A percentile compares a stretch with the other conserved stretches of the same genome.
Conservation (phyloP, 2,888 invertebrate genomes). For the Phalera bucephala region DNA sequence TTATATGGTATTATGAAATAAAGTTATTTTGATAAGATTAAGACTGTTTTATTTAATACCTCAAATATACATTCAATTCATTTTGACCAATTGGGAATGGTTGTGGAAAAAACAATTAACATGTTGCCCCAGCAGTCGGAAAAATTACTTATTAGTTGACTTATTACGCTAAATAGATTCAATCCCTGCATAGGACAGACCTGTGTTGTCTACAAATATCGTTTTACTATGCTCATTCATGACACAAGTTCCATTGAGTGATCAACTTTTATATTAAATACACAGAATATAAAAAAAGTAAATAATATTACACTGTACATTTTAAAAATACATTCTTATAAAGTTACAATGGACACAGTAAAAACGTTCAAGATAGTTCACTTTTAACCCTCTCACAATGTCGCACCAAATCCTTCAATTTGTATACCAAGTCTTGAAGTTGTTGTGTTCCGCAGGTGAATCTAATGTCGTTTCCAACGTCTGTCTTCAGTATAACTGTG, state of each 20-base stretch:
- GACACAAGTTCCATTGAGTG: no score
- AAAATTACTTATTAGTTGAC: no score
- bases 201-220: no score
- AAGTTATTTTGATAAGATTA: slow-evolving; percentile 67
- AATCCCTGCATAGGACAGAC: no score
- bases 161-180: no score
- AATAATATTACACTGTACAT: neutral
- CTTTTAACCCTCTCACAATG: slow-evolving; percentile 83
- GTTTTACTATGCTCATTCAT: no score
- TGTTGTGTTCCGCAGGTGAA: slow-evolving; percentile 86
- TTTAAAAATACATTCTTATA: neutral
- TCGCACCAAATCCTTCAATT: slow-evolving; percentile 85
- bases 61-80: slow-evolving; percentile 1
- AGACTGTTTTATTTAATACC: slow-evolving; percentile 13
- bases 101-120: neutral
- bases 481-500: slow-evolving; percentile 67
- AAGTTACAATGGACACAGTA: no score
- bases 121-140: no score
- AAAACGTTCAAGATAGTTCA: slow-evolving; percentile 53
- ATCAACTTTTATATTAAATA: no score
- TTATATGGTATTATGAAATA: slow-evolving; percentile 62
- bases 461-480: slow-evolving; percentile 70
- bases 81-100: neutral
- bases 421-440: slow-evolving; percentile 86
- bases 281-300: no score